Conservation (phyloP, 2,113 vertebrate species). For the Nesospiza acunhae region DNA sequence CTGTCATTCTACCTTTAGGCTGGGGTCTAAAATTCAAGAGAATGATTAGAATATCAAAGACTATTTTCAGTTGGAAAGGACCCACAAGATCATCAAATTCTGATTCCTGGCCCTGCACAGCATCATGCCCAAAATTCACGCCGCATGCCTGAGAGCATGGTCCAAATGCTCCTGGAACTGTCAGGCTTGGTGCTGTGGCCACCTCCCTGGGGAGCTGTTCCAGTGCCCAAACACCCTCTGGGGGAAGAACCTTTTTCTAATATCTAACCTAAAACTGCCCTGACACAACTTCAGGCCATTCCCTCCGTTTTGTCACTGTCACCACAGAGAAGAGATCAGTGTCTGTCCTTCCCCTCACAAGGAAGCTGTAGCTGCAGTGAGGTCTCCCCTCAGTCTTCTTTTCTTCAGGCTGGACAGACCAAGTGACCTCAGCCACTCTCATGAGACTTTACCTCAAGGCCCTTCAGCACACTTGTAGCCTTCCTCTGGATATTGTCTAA, state of each 20-base stretch:
- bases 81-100: not conserved
- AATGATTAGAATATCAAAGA: not conserved
- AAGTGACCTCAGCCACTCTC: not conserved
- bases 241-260: not conserved
- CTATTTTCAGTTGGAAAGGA: not conserved
- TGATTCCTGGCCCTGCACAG: not conserved
- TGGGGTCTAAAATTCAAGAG: not conserved
- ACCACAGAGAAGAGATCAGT: not conserved
- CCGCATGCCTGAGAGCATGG: not conserved
- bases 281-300: not conserved
- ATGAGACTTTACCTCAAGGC: accelerated
- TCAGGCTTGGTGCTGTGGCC: not conserved
- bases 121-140: not conserved
- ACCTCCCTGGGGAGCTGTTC: not conserved
- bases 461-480: not conserved
- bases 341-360: not conserved
- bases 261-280: not conserved
- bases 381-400: not conserved
- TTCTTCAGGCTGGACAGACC: not conserved
- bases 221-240: not conserved
- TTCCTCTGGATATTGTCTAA: not conserved
- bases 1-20: not conserved
- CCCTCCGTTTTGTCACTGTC: not conserved
- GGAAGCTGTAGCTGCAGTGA: not conserved
- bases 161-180: not conserved